phyloP scores from a whole-genome alignment of 2,113 vertebrate genomes.

The Haemorhous mexicanus region DNA sequence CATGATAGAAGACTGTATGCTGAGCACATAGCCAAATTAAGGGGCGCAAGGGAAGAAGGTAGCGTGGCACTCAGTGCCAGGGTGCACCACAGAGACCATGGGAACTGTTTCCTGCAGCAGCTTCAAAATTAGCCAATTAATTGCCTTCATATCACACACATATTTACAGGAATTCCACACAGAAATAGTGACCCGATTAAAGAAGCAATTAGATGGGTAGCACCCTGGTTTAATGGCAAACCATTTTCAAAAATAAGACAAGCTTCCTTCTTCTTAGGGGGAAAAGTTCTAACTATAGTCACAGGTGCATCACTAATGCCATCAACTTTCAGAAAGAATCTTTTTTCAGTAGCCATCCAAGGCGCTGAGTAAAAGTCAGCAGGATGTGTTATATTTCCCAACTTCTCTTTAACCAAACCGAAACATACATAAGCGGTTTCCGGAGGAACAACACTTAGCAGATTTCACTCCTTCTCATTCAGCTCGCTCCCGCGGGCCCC shows the following conservation, averaged over 20 bases:
- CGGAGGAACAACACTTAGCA: neutral
- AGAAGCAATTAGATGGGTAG: neutral
- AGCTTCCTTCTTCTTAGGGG: neutral
- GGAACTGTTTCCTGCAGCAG: neutral
- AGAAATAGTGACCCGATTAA: neutral
- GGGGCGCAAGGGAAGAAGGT: neutral
- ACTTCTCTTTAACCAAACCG: neutral
- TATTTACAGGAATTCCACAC: neutral
- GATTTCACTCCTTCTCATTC: neutral
- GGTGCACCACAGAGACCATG: neutral
- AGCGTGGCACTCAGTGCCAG: neutral
- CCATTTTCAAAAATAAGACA: neutral
- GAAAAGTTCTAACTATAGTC: neutral
- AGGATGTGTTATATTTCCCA: neutral
- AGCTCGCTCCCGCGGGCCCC: too few species aligned
- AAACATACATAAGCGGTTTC: rapidly evolving
- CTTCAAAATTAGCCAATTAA: neutral
- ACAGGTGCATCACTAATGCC: neutral
- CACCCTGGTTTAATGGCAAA: neutral
- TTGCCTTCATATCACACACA: neutral
- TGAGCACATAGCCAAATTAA: neutral
- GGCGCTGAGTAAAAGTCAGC: neutral
- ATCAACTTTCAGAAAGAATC: neutral
- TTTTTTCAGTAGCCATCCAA: neutral
- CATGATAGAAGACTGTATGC: neutral